Conservation (phyloP, 30 jellyfish, hydroid and myxozoan species). For the Catostylus mosaicus region DNA sequence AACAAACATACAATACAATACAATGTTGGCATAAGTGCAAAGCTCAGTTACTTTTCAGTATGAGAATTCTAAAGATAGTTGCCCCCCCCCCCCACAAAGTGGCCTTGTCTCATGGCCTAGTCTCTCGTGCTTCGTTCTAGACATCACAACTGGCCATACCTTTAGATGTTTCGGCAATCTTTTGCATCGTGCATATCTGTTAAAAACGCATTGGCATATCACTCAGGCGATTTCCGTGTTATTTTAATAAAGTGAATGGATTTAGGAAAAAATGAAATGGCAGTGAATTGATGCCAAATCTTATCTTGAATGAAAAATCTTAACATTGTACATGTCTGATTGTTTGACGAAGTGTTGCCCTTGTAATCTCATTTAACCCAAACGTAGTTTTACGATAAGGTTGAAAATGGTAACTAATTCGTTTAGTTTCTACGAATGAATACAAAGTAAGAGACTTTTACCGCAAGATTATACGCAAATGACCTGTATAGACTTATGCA, state of each 20-base stretch:
- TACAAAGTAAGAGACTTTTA: not conserved
- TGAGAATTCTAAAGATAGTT: too few relatives aligned
- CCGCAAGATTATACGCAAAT: constrained; percentile 4
- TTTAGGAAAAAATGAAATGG: not conserved
- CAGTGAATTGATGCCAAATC: constrained; percentile 16
- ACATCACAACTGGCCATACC: too few relatives aligned
- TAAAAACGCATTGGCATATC: not conserved
- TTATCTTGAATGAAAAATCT: constrained; percentile 9
- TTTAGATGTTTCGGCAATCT: not conserved
- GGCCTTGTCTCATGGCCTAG: too few relatives aligned
- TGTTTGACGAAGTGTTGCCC: constrained; percentile 31
- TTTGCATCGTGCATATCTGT: not conserved
- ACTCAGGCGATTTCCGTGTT: constrained; percentile 17
- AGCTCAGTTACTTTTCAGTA: too few relatives aligned
- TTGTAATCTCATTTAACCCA: constrained; percentile 28
- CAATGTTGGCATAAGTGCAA: too few relatives aligned
- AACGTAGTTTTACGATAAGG: constrained; percentile 30
- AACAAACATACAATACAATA: too few relatives aligned
- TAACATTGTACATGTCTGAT: constrained; percentile 4
- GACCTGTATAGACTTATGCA: constrained; percentile 4
- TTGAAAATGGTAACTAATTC: constrained; percentile 15
- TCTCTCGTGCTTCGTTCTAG: too few relatives aligned
- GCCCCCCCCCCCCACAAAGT: too few relatives aligned
- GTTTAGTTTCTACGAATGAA: constrained; percentile 14
- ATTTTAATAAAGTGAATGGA: not conserved